Evolutionary conservation across 2,797 vertebrate genomes (phyloP).

Genomic region (Paedocypris micromegethes): DNA sequence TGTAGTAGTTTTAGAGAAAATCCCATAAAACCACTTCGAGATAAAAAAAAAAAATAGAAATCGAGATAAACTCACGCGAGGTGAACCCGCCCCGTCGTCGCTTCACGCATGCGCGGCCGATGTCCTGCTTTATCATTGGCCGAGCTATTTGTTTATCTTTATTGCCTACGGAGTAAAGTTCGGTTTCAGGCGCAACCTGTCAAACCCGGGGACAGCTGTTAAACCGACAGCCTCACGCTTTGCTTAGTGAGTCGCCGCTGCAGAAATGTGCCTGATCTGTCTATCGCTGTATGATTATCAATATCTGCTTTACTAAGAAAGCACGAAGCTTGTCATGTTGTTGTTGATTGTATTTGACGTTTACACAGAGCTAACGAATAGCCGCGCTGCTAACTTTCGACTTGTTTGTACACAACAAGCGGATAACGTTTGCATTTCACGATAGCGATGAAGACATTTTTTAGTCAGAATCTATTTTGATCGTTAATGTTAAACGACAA

Average conservation of each 20-base stretch:
- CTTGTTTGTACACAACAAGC: neutral
- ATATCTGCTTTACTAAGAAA: too few relatives aligned
- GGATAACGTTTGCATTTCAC: too few relatives aligned
- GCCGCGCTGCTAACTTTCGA: constrained; percentile 24
- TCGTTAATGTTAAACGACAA: too few relatives aligned
- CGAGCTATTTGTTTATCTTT: constrained; percentile 32
- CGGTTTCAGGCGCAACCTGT: constrained; percentile 58
- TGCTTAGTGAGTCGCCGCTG: constrained; percentile 24
- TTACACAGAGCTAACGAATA: constrained; percentile 37
- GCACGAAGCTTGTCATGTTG: neutral
- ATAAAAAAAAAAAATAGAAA: too few relatives aligned
- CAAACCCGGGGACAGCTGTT: constrained; percentile 44
- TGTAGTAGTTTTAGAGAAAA: too few relatives aligned
- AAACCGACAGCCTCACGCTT: constrained; percentile 18
- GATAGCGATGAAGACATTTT: too few relatives aligned
- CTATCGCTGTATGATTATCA: too few relatives aligned
- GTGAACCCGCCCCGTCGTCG: neutral
- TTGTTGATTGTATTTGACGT: constrained; percentile 3
- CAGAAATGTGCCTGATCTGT: neutral
- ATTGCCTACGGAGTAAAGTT: constrained; percentile 35
- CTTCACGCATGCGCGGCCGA: neutral
- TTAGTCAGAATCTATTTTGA: too few relatives aligned
- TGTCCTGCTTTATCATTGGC: constrained; percentile 26
- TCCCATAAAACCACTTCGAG: too few relatives aligned
- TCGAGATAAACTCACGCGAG: too few relatives aligned